Percentiles rank a stretch among this genome's conserved stretches.
Evolutionary conservation across 2,113 vertebrate species (phyloP).

Genomic region (Pelmatolapia mariae): DNA sequence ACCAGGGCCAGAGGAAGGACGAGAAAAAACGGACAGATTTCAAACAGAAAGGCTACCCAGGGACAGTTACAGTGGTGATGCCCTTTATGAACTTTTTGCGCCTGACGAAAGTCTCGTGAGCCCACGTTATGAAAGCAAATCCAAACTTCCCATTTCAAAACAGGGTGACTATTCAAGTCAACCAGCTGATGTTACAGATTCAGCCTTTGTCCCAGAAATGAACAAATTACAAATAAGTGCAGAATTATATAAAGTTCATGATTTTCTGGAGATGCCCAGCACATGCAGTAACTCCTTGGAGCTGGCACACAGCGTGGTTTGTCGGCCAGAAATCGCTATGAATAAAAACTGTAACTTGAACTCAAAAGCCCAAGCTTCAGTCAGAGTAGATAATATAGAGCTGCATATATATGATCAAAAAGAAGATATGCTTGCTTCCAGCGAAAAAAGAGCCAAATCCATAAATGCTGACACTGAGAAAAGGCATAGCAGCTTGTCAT

Average conservation of each 20-base stretch:
- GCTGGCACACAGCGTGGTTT: constrained; percentile 25
- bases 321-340: constrained; percentile 44
- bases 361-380: constrained; percentile 37
- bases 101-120: constrained; percentile 85
- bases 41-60: constrained; percentile 81
- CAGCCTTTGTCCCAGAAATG: constrained; percentile 67
- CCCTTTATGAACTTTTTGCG: constrained; percentile 93
- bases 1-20: constrained; percentile 84
- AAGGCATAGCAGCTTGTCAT: constrained; percentile 49
- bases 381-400: constrained; percentile 47
- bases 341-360: constrained; percentile 39
- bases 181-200: constrained; percentile 26
- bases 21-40: constrained; percentile 73
- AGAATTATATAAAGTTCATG: constrained; percentile 77
- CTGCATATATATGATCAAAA: constrained; percentile 29
- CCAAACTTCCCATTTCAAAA: constrained; percentile 64
- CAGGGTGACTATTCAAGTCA: constrained; percentile 75
- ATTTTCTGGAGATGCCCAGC: constrained; percentile 77
- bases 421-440: constrained; percentile 6
- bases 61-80: constrained; percentile 96
- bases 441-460: constrained; percentile 22
- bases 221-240: constrained; percentile 78
- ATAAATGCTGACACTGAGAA: constrained; percentile 38
- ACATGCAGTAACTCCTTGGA: constrained; percentile 59
- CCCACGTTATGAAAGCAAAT: constrained; percentile 76